Base-by-base conservation (phyloP, 1,140 invertebrate species). In the Centruroides vittatus region DNA sequence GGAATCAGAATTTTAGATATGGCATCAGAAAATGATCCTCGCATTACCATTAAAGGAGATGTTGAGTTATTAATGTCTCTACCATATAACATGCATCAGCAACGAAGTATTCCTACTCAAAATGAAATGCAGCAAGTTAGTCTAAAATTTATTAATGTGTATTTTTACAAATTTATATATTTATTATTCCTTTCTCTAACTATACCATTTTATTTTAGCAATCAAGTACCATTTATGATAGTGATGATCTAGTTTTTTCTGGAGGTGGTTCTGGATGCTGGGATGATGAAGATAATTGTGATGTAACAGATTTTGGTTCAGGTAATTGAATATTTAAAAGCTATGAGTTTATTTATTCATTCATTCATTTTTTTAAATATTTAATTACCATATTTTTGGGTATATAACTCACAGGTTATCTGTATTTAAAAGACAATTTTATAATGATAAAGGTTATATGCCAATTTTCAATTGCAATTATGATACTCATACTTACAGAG, bases 241-340 rank as follows among this genome's bases (percentile, higher is more conserved):
- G 62, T 36, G 89, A 93, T 68, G 89, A 93, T 69, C 74, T 93
- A 47, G 86, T 93, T 61, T 92, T 88, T 73, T 91, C 88, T 6
- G 89, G 89, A 34, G 88, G 88, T 6, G 89, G 88, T 10, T 90
- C 88, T 13, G 88, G 88, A 0, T 92, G 89, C 71, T 58, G 55
- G n/a, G 87, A 89, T 69, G 87, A 89, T 70, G 84, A 86, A 68
- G 89, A 93, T 71, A 86, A 90, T 71, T 91, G 88, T 67, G 87
- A 60, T 35, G 63, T 60, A 13, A 9, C 46, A 6, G 60, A 65
- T 47, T 55, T 56, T 10, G 57, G 58, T 8, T 46, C 63, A 59
- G 63, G 63, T 61, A 61, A 41, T 53, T 51, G 10, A 46, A 6
- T 41, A 41, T 23, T 23, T 23, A 23, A 23, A 23, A 23, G 23